phyloP scores from a whole-genome alignment of 2,888 invertebrate genomes.

The Hirtodrosophila cameraria region DNA sequence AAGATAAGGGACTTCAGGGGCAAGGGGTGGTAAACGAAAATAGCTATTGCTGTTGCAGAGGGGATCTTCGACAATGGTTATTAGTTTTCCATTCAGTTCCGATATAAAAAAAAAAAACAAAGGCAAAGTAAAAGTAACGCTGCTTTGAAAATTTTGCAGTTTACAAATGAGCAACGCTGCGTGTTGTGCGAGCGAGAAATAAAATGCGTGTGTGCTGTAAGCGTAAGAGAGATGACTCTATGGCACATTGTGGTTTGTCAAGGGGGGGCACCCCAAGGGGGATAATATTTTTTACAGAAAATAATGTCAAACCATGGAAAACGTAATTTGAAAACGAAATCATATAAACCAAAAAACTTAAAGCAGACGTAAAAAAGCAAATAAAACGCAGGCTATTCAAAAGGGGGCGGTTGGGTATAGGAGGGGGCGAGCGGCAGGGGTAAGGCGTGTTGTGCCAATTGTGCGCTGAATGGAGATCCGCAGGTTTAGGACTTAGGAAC shows the following conservation, averaged over 20 bases:
- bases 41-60: constrained; percentile 7
- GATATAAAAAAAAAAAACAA: constrained; percentile 12
- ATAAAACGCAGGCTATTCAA: background rate
- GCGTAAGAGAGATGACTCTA: constrained; percentile 38
- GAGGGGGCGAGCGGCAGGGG: background rate
- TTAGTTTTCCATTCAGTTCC: constrained; percentile 7
- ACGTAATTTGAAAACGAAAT: constrained; percentile 6
- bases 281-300: constrained; percentile 4
- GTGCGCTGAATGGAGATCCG: constrained; percentile 31
- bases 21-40: background rate
- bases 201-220: background rate
- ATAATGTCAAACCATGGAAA: constrained; percentile 2
- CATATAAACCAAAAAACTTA: constrained; percentile 20
- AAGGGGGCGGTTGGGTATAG: background rate
- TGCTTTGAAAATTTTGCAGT: constrained; percentile 42
- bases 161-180: constrained; percentile 23
- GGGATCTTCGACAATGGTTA: constrained; percentile 35
- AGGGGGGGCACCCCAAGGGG: background rate
- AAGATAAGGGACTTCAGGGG: background rate
- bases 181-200: constrained; percentile 30
- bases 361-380: constrained; percentile 7
- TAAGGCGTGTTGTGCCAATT: background rate
- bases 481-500: constrained; percentile 19
- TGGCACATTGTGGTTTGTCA: background rate
- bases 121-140: constrained; percentile 23